Evolutionary conservation across 2,797 vertebrate species (phyloP), one percentile per base, ranked within the genome.

Genomic region (Eleutherodactylus coqui): DNA sequence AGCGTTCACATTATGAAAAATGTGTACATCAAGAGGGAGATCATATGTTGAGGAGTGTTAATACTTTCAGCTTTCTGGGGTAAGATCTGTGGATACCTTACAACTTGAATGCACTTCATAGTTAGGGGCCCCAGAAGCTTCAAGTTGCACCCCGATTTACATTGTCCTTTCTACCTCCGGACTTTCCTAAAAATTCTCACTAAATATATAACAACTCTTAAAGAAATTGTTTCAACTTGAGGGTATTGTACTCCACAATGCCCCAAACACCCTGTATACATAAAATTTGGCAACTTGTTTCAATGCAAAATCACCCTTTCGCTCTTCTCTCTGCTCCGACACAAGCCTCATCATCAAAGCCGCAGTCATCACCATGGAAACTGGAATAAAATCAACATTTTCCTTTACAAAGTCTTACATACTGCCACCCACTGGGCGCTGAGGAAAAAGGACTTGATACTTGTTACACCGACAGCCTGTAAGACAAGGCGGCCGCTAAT

Each of bases 311-410:
- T 88, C 89, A 86, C 84, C 89, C 88, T 91, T 88, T 90, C 87
- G 87, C 88, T 78, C 88, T 87, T 88, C 87, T 77, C 87, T 88
- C 83, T 45, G 87, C 76, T 80, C 47, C 45, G 67, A 87, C 82
- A 83, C 64, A 62, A 73, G 67, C 73, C 73, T 86, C 90, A 49
- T 85, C 16, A 90, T 90, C 89, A 93, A 92, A 93, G 89, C 91
- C 91, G 91, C 92, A 94, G 88, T 79, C 85, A 92, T 95, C 91
- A 90, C 94, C 93, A 94, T 95, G 93, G 94, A 94, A 94, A 95
- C 94, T 89, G 92, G 91, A 89, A 91, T 80, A 89, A 83, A 86
- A 83, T 83, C 83, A 83, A 72, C 72, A 77, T 55, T 60, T 41
- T 88, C 85, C 75, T 83, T 72, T 91, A 3, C 90, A 90, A 89